phyloP scores from a whole-genome alignment of 2,888 invertebrate species.

The Argyra leucocephala region DNA sequence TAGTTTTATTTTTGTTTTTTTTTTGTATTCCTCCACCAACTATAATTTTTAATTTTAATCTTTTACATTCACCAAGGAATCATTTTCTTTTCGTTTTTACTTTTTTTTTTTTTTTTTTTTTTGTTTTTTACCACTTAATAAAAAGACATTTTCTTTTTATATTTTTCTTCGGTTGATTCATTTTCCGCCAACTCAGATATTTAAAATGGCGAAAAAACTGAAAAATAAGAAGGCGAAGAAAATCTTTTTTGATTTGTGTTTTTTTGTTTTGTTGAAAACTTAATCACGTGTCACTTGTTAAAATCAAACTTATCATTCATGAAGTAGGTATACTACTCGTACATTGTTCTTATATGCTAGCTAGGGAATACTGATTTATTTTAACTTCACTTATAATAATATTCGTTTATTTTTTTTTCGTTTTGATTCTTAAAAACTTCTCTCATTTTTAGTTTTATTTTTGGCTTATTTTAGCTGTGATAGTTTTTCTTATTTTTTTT shows the following conservation, averaged over 20 bases:
- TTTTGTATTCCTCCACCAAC: not conserved
- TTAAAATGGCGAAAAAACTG: not conserved
- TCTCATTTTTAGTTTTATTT: not conserved
- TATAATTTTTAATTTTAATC: not conserved
- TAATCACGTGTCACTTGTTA: conserved; percentile 2
- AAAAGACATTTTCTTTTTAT: not conserved
- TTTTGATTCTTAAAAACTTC: too few species aligned
- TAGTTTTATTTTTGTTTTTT: not conserved
- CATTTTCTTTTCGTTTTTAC: not conserved
- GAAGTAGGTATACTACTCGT: too few species aligned
- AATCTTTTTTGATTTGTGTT: not conserved
- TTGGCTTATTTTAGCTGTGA: not conserved
- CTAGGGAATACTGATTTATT: too few species aligned
- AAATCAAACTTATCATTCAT: conserved; percentile 3
- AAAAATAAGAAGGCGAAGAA: not conserved
- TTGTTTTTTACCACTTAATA: not conserved
- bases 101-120: not conserved
- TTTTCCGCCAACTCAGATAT: not conserved
- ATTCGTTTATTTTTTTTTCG: too few species aligned
- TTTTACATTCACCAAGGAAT: not conserved
- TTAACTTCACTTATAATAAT: too few species aligned
- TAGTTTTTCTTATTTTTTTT: too few species aligned
- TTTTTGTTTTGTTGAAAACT: not conserved
- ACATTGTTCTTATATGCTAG: too few species aligned
- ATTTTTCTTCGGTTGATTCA: not conserved